Conservation (phyloP, 2,888 invertebrate species). For the Shargacucullia verbasci region DNA sequence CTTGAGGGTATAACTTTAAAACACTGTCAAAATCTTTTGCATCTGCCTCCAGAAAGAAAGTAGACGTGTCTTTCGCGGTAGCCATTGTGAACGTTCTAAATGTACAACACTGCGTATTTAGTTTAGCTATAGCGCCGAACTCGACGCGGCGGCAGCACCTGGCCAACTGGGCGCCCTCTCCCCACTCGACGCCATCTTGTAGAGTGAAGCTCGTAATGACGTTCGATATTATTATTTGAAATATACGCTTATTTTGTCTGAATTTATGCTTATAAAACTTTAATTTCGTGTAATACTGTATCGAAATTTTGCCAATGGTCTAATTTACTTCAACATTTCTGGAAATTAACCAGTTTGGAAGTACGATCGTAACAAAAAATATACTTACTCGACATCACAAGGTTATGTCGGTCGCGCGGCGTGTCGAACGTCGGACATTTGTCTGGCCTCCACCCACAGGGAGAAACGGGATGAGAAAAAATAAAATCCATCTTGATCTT, state of each 20-base stretch:
- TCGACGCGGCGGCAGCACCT: conserved; percentile 90
- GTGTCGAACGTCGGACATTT: conserved; percentile 85
- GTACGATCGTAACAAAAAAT: conserved; percentile 73
- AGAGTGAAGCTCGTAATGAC: conserved; percentile 84
- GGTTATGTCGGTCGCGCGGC: conserved; percentile 85
- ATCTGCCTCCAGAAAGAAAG: conserved; percentile 97
- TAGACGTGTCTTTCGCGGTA: conserved; percentile 96
- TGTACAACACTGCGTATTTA: conserved; percentile 89
- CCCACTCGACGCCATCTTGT: conserved; percentile 89
- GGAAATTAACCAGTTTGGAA: conserved; percentile 46
- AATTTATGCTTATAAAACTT: conserved; percentile 59
- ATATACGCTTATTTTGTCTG: conserved; percentile 67
- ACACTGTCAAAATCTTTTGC: conserved; percentile 96
- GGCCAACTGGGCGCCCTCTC: conserved; percentile 89
- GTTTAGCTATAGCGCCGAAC: conserved; percentile 89
- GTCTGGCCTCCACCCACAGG: conserved; percentile 85
- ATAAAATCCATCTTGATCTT: conserved; percentile 74
- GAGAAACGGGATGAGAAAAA: conserved; percentile 81
- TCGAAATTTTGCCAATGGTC: conserved; percentile 34
- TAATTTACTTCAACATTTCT: conserved; percentile 33
- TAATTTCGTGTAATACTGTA: conserved; percentile 46
- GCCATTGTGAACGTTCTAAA: conserved; percentile 92
- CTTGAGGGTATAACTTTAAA: conserved; percentile 97
- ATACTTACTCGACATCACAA: conserved; percentile 85
- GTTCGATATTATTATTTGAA: conserved; percentile 86